Evolutionary conservation across 1,140 invertebrate species (phyloP).

Genomic region (Capitella teleta): DNA sequence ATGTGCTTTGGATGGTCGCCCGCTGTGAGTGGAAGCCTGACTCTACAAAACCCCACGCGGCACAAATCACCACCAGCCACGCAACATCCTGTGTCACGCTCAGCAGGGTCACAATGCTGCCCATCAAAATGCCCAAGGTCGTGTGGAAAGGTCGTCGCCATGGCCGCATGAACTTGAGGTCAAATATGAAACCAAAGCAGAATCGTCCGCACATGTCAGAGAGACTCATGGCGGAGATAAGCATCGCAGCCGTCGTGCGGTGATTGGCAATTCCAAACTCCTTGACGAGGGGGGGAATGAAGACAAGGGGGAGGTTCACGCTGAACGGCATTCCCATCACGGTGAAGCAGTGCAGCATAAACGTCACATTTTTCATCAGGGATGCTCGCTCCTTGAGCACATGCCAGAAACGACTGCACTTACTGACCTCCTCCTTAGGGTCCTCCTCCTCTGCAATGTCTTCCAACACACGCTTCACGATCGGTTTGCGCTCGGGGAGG

Average conservation of each 20-base stretch:
- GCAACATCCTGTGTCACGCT: not conserved
- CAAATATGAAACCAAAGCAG: constrained; percentile 1
- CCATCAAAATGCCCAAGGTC: not conserved
- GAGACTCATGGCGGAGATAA: not conserved
- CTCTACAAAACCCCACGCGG: not conserved
- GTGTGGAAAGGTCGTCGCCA: not conserved
- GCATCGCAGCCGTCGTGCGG: not conserved
- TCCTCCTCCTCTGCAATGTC: not conserved
- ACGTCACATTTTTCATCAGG: not conserved
- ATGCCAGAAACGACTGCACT: too few relatives aligned
- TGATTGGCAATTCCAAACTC: not conserved
- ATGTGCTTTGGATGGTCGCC: not conserved
- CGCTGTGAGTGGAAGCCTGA: not conserved
- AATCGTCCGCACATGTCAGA: constrained; percentile 1
- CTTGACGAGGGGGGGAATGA: not conserved
- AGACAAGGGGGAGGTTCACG: not conserved
- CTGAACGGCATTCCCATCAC: not conserved
- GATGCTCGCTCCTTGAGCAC: not conserved
- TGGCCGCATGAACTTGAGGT: not conserved
- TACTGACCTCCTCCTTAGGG: not conserved
- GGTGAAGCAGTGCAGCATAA: not conserved
- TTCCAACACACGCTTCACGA: not conserved
- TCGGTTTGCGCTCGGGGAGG: not conserved
- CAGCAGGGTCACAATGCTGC: not conserved
- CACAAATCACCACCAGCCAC: not conserved